These are phyloP conservation scores for Lates calcarifer DNA, from an alignment of 2,113 vertebrate species.

Conservation along the genomic window DNA sequence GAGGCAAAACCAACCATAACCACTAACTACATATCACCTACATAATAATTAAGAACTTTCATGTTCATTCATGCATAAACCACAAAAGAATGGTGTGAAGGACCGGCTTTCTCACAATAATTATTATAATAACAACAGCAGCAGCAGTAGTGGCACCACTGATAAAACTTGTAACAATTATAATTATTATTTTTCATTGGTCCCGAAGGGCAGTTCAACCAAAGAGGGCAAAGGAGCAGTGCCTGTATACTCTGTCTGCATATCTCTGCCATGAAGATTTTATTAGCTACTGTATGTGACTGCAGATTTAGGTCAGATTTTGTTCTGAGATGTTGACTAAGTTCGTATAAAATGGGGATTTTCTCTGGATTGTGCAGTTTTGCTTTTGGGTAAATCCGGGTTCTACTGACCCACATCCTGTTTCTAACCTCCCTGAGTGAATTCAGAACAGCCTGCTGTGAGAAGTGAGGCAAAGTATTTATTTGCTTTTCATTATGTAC, in stretches of 20 bases:
- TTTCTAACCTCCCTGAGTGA: slow-evolving; percentile 45
- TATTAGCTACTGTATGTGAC: slow-evolving; percentile 67
- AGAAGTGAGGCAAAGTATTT: slow-evolving; percentile 45
- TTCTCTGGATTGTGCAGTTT: slow-evolving; percentile 50
- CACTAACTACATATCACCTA: background rate
- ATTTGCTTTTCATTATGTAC: slow-evolving; percentile 34
- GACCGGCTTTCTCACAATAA: slow-evolving; percentile 31
- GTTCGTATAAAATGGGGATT: slow-evolving; percentile 64
- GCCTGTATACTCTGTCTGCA: slow-evolving; percentile 20
- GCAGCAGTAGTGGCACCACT: slow-evolving; percentile 9
- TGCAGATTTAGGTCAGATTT: slow-evolving; percentile 72
- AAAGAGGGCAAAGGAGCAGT: slow-evolving; percentile 30
- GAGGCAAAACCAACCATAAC: slow-evolving; percentile 13
- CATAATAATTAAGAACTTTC: slow-evolving; percentile 14
- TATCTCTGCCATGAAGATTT: slow-evolving; percentile 40
- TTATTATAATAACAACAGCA: slow-evolving; percentile 47
- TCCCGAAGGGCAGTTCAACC: slow-evolving; percentile 24
- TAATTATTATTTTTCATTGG: slow-evolving; percentile 57
- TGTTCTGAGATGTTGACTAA: slow-evolving; percentile 55
- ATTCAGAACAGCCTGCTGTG: slow-evolving; percentile 40
- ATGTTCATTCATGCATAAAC: slow-evolving; percentile 45
- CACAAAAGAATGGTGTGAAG: slow-evolving; percentile 9
- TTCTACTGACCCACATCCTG: slow-evolving; percentile 63
- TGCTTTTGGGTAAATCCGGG: slow-evolving; percentile 45
- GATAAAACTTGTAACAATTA: slow-evolving; percentile 39